Evolutionary conservation across 2,888 invertebrate species (phyloP), one percentile per base, ranked within the genome.

Genomic region (Dugesia japonica): DNA sequence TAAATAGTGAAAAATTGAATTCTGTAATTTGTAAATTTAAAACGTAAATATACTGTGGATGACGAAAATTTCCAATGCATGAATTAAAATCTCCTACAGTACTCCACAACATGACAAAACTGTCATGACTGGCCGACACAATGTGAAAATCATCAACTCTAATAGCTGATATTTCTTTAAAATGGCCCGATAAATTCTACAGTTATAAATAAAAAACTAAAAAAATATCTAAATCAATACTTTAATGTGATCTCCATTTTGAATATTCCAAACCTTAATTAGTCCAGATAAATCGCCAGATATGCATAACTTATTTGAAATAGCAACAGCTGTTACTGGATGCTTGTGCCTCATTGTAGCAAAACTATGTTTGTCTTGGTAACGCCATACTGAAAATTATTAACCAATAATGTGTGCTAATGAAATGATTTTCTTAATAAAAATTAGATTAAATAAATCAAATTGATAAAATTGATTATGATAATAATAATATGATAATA

Each of bases 141-240:
- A 84, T 84, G 79, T 84, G 84, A 82, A 83, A 84, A 26, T 81
- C 79, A 79, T 84, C 84, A 82, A 83, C 83, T 80, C 82, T 82
- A 71, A 84, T 82, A 56, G 80, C 81, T 0, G 82, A 84, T 56
- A 84, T 81, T 20, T 81, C 80, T 26, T 81, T 81, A 75, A 81
- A 81, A 79, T 84, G 84, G 4, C 83, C 83, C 71, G 79, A 80
- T 72, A 84, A 78, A 72, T 79, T 81, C 84, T 84, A 79, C 4
- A 27, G 13, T 73, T 1, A 74, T 17, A 42, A 74, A 17, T 15
- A 71, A 9, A 20, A 71, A 23, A 74, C 31, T 7, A 31, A 31
- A 20, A 13, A 74, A 42, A 28, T 42, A 56, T 31, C 1, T 42
- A 4, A 42, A 74, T n/a, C 72, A 23, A 26, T n/a, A 84, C 84